Percentiles rank a stretch among this genome's conserved stretches.
These are phyloP conservation scores for Drosophila auraria DNA, from an alignment of 1,140 invertebrate species.

Conservation along the genomic window DNA sequence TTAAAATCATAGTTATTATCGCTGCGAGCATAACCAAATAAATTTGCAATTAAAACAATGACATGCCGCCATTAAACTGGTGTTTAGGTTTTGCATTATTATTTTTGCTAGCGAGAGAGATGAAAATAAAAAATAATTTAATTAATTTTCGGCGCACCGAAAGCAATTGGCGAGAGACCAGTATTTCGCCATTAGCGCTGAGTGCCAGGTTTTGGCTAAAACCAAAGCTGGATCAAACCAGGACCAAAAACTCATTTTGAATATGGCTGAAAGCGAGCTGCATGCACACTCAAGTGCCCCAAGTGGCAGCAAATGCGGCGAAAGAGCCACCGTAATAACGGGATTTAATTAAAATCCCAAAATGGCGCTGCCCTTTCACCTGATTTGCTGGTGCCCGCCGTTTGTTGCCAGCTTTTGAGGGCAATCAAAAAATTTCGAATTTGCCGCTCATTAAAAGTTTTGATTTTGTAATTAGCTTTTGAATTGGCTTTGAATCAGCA, in stretches of 20 bases:
- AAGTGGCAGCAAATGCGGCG: slow-evolving; percentile 46
- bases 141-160: slow-evolving; percentile 60
- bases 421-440: slow-evolving; percentile 70
- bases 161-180: slow-evolving; percentile 11
- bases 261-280: slow-evolving; percentile 43
- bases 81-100: slow-evolving; percentile 50
- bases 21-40: slow-evolving; percentile 61
- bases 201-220: slow-evolving; percentile 42
- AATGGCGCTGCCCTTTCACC: slow-evolving; percentile 60
- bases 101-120: slow-evolving; percentile 36
- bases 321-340: slow-evolving; percentile 46
- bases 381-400: slow-evolving; percentile 35
- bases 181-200: slow-evolving; percentile 38
- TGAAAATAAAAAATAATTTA: slow-evolving; percentile 52
- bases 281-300: slow-evolving; percentile 39
- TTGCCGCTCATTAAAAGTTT: slow-evolving; percentile 69
- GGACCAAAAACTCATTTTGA: slow-evolving; percentile 73
- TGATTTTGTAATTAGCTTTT: slow-evolving; percentile 79
- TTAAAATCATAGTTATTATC: slow-evolving; percentile 68
- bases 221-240: slow-evolving; percentile 33
- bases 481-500: slow-evolving; percentile 39
- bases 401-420: slow-evolving; percentile 42
- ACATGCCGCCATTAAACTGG: slow-evolving; percentile 18
- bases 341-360: slow-evolving; percentile 78
- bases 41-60: slow-evolving; percentile 73